A percentile compares a stretch with the other conserved stretches of the same genome.
phyloP scores from a whole-genome alignment of 2,113 vertebrate species.

The Charina bottae region DNA sequence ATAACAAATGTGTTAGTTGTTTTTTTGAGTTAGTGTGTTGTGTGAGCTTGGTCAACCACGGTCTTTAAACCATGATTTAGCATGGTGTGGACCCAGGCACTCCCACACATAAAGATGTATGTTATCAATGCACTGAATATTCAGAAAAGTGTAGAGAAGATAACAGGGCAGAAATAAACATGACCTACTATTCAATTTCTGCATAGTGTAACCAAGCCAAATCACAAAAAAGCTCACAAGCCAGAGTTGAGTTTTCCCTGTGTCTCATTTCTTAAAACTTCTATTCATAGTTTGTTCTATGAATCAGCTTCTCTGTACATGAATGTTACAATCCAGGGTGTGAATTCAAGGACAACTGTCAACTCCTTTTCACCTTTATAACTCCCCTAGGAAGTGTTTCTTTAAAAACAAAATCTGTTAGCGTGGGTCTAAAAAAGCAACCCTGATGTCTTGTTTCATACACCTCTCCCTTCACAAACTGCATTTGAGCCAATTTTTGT shows the following conservation, averaged over 20 bases:
- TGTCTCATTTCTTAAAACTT: neutral
- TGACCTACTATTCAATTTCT: neutral
- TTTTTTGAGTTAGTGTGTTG: neutral
- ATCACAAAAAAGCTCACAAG: conserved; percentile 11
- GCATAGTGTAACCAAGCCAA: neutral
- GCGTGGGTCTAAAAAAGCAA: neutral
- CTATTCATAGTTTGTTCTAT: conserved; percentile 1
- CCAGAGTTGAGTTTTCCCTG: neutral
- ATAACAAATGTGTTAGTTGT: neutral
- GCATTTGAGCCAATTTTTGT: neutral
- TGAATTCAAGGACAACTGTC: neutral
- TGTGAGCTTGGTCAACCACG: neutral
- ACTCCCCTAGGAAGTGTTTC: neutral
- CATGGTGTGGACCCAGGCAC: neutral
- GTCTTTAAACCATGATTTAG: neutral
- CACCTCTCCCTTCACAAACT: neutral
- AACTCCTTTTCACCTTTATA: neutral
- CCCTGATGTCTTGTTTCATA: neutral
- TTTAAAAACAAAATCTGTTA: neutral
- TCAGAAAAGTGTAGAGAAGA: neutral
- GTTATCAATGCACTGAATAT: neutral
- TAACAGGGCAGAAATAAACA: neutral
- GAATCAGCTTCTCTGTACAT: neutral
- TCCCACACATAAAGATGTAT: neutral
- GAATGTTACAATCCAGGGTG: neutral